Conservation (phyloP, 2,113 vertebrate genomes). For the Aegithalos caudatus region DNA sequence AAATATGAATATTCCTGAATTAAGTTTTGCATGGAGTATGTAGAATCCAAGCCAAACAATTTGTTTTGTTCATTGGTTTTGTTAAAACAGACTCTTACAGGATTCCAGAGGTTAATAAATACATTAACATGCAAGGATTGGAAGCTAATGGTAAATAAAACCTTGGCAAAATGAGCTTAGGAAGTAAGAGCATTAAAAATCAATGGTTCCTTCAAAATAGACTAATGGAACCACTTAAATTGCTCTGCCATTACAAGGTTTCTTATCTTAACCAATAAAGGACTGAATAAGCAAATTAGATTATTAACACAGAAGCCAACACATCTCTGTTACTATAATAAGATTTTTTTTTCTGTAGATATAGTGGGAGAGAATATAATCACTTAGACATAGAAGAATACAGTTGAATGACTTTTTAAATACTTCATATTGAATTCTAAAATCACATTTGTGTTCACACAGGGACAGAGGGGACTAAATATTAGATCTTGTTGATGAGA, state of each 20-base stretch:
- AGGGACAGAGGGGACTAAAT: neutral
- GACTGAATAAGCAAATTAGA: conserved; percentile 22
- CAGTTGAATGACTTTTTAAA: neutral
- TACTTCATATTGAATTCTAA: neutral
- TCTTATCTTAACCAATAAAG: conserved; percentile 24
- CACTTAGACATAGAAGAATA: neutral
- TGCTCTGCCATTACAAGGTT: conserved; percentile 23
- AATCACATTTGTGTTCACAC: neutral
- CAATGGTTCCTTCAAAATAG: conserved; percentile 27
- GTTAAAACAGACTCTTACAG: neutral
- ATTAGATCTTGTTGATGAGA: neutral
- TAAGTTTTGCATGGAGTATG: neutral
- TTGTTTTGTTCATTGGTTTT: neutral
- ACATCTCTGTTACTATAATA: neutral
- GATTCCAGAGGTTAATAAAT: conserved; percentile 30
- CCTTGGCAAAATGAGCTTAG: conserved; percentile 20
- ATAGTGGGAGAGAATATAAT: neutral
- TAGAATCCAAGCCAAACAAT: neutral
- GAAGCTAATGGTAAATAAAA: conserved; percentile 44
- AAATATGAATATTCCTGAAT: neutral
- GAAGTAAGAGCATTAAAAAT: conserved; percentile 55
- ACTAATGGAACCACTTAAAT: conserved; percentile 25
- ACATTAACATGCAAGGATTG: conserved; percentile 22
- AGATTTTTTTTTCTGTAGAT: neutral
- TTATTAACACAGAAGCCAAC: neutral